Conservation (phyloP, 1,140 invertebrate species). For the Acromyrmex heyeri region DNA sequence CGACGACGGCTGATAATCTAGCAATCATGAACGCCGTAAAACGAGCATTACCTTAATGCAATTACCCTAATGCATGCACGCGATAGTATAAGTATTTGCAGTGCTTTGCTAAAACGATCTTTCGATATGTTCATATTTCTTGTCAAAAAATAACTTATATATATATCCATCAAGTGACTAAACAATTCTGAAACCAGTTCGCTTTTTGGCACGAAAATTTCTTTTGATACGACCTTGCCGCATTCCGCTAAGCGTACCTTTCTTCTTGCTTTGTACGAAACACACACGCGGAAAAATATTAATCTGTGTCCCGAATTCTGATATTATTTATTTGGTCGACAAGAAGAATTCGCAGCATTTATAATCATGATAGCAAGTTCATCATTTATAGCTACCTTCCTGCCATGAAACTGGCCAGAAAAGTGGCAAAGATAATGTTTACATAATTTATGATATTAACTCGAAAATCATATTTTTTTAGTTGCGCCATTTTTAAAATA, state of each 20-base stretch:
- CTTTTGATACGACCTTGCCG: background rate
- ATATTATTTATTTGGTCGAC: conserved; percentile 4
- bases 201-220: background rate
- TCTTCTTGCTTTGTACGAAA: background rate
- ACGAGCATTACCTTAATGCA: conserved; percentile 50
- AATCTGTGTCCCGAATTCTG: background rate
- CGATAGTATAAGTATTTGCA: conserved; percentile 11
- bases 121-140: background rate
- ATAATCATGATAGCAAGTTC: background rate
- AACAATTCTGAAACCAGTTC: background rate
- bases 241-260: background rate
- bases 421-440: background rate
- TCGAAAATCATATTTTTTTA: too few relatives aligned
- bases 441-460: too few relatives aligned
- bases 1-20: conserved; percentile 30
- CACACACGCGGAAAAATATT: background rate
- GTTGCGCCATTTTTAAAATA: too few relatives aligned
- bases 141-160: conserved; percentile 10
- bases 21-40: conserved; percentile 46
- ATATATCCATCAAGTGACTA: background rate
- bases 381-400: conserved; percentile 17
- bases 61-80: conserved; percentile 51
- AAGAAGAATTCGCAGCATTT: background rate
- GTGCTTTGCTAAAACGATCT: background rate
- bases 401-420: background rate